Evolutionary conservation across 2,797 vertebrate genomes (phyloP), one percentile per base, ranked within the genome.

Genomic region (Gallinago solitaria): DNA sequence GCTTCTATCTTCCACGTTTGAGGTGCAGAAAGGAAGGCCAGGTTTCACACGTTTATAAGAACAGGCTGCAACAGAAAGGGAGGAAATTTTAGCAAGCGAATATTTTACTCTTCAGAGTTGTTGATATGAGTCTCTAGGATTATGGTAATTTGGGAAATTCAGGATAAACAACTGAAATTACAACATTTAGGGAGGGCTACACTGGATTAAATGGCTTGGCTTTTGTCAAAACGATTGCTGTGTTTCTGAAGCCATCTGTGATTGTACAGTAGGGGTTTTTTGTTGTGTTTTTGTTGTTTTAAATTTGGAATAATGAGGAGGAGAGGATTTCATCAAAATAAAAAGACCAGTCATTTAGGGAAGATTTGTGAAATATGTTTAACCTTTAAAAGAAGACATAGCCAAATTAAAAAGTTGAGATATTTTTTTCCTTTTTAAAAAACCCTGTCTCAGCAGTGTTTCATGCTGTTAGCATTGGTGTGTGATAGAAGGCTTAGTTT

Each of bases 141-240:
- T 81, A 48, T 63, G 53, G 77, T 39, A 68, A 87, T 83, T 83
- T 75, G 67, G 53, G 53, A 93, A 92, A 61, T 90, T 83, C 43
- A 68, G 39, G 30, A 17, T 47, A 64, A 91, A 83, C 45, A 63
- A 39, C 54, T 92, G 48, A 93, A 80, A 60, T 94, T 7, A 18
- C 2, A 69, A 60, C 9, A 6, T 78, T 50, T 73, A 75, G 35
- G 23, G 61, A 75, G 24, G 39, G 17, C 61, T 43, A 32, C 24
- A 32, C 15, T 16, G 5, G 33, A 45, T 84, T 87, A 73, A 71
- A 86, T 39, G 51, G 56, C n/a, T 20, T 57, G 45, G 32, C 28
- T 51, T 77, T 90, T 74, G 28, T 87, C 25, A 79, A 56, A 89
- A 41, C 20, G 41, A 0, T 70, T 80, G 54, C 68, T 76, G 17